Conservation (phyloP, 2,113 vertebrate genomes). For the Mystacornis crossleyi region DNA sequence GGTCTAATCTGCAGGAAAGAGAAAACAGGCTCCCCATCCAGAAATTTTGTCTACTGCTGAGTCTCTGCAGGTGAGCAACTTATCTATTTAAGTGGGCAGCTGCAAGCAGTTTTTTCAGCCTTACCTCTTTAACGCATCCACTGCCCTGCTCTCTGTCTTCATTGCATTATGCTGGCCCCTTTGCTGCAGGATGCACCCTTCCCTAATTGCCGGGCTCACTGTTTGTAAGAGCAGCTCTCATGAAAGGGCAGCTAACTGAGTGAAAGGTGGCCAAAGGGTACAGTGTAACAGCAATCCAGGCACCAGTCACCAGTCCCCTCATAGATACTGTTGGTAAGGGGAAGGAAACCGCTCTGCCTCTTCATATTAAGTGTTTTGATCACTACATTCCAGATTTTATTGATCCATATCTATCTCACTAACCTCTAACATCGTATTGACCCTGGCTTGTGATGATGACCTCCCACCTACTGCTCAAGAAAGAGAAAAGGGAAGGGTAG, state of each 20-base stretch:
- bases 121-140: neutral
- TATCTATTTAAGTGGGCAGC: neutral
- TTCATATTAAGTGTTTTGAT: neutral
- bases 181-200: neutral
- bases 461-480: neutral
- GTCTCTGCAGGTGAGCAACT: neutral
- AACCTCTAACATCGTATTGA: neutral
- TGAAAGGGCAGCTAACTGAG: neutral
- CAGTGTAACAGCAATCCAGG: neutral
- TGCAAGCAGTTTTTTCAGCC: neutral
- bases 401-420: neutral
- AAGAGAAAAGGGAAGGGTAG: neutral
- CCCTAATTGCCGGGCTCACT: neutral
- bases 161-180: neutral
- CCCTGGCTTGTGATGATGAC: neutral
- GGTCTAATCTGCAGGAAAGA: neutral
- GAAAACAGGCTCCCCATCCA: neutral
- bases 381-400: neutral
- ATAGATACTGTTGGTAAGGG: rapidly evolving
- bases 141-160: rapidly evolving
- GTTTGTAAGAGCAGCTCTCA: neutral
- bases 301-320: neutral
- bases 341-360: rapidly evolving
- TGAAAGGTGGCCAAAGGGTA: too few species aligned
- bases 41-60: neutral